Conservation (phyloP, 2,113 vertebrate genomes). For the Catagonus wagneri region DNA sequence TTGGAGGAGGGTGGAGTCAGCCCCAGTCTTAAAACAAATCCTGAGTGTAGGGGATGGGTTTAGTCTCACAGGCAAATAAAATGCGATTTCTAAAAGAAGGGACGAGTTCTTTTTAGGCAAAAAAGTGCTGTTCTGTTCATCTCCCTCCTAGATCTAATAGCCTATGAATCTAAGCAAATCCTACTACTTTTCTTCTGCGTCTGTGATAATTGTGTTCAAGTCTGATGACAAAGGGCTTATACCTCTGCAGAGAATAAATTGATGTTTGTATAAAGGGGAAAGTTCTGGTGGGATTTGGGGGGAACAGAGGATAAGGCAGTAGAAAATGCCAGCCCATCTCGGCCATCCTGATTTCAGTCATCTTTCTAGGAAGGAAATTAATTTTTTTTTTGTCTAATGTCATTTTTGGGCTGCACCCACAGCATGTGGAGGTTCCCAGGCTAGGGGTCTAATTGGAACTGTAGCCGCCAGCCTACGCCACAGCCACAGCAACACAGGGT, state of each 20-base stretch:
- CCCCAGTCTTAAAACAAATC: not conserved
- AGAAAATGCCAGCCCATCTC: slow-evolving; percentile 37
- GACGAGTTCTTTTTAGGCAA: not conserved
- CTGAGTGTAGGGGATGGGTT: not conserved
- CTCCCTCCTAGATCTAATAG: not conserved
- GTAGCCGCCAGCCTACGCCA: no score
- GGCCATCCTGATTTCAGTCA: not conserved
- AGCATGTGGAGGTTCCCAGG: no score
- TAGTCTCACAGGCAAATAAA: not conserved
- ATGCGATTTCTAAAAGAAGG: not conserved
- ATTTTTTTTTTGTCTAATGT: no score
- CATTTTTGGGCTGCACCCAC: no score
- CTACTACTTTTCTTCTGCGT: not conserved
- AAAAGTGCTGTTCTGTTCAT: not conserved
- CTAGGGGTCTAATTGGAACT: no score
- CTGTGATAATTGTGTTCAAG: slow-evolving; percentile 11
- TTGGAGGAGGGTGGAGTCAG: not conserved
- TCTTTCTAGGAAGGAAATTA: slow-evolving; percentile 45
- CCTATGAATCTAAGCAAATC: not conserved
- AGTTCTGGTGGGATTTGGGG: not conserved
- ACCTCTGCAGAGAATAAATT: not conserved
- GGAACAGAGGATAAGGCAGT: slow-evolving; percentile 9
- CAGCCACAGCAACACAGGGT: no score
- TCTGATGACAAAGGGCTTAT: not conserved
- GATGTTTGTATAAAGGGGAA: not conserved